Conservation (phyloP, 2,113 vertebrate genomes). For the Microtus oregoni region DNA sequence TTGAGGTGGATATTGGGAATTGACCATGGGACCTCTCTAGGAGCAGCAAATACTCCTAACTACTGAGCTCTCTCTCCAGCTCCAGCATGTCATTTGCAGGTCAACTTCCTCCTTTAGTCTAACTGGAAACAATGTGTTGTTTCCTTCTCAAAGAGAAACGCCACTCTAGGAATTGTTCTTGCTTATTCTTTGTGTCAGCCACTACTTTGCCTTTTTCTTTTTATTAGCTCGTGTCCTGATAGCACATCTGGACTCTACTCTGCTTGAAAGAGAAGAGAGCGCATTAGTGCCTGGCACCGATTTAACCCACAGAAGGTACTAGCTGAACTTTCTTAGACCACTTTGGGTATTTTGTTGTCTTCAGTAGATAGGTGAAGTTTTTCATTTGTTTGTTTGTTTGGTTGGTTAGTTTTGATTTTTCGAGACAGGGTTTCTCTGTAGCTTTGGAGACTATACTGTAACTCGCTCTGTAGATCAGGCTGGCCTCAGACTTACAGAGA, state of each 20-base stretch:
- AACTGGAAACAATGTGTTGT: background rate
- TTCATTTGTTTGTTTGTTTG: too few species aligned
- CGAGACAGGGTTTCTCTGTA: too few species aligned
- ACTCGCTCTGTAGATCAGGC: too few species aligned
- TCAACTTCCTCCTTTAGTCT: background rate
- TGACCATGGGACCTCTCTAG: background rate
- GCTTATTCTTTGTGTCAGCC: background rate
- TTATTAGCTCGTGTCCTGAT: background rate
- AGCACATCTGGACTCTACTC: background rate
- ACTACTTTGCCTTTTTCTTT: background rate
- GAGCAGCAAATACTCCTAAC: background rate
- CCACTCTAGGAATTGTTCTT: background rate
- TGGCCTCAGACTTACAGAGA: too few species aligned
- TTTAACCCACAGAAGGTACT: background rate
- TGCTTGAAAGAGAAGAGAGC: background rate
- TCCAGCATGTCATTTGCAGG: background rate
- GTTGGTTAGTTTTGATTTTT: too few species aligned
- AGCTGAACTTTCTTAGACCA: background rate
- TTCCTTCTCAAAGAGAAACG: background rate
- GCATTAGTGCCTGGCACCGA: background rate
- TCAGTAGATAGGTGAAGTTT: background rate
- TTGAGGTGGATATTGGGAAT: background rate
- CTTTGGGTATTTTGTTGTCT: background rate
- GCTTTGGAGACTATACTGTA: too few species aligned
- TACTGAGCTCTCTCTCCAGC: background rate